phyloP scores from a whole-genome alignment of 2,888 invertebrate genomes.

The Myathropa florea region DNA sequence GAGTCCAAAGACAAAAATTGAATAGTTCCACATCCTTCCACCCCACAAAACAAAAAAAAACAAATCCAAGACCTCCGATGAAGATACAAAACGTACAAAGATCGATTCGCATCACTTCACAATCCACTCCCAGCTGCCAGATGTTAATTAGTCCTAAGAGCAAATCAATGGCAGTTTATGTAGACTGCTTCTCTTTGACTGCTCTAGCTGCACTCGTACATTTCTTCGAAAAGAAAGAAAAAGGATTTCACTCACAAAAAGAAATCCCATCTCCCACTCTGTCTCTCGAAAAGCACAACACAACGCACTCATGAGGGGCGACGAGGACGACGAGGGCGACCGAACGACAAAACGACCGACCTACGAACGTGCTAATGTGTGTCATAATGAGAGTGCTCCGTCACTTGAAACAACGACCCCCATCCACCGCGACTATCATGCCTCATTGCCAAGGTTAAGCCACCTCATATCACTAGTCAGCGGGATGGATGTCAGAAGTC shows the following conservation, averaged over 20 bases:
- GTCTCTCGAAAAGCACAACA: background rate
- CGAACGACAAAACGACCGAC: too few relatives aligned
- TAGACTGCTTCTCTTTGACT: slow-evolving; percentile 24
- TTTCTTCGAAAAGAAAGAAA: background rate
- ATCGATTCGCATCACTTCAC: background rate
- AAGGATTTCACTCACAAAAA: background rate
- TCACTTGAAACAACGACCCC: slow-evolving; percentile 39
- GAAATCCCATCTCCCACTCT: background rate
- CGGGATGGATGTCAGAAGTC: background rate
- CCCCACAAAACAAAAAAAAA: background rate
- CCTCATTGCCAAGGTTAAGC: slow-evolving; percentile 59
- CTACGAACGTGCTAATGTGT: slow-evolving; percentile 27
- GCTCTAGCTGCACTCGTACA: background rate
- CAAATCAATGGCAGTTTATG: slow-evolving; percentile 39
- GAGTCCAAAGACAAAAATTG: too few relatives aligned
- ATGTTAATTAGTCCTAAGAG: slow-evolving; percentile 18
- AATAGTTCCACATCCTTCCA: background rate
- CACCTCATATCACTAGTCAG: background rate
- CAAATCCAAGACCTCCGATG: background rate
- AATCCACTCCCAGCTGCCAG: background rate
- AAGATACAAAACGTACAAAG: background rate
- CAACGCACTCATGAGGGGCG: background rate
- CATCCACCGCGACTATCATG: background rate
- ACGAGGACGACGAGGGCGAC: background rate
- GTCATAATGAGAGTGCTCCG: slow-evolving; percentile 51